Conservation (phyloP, 2,113 vertebrate genomes). For the Callocephalon fimbriatum region DNA sequence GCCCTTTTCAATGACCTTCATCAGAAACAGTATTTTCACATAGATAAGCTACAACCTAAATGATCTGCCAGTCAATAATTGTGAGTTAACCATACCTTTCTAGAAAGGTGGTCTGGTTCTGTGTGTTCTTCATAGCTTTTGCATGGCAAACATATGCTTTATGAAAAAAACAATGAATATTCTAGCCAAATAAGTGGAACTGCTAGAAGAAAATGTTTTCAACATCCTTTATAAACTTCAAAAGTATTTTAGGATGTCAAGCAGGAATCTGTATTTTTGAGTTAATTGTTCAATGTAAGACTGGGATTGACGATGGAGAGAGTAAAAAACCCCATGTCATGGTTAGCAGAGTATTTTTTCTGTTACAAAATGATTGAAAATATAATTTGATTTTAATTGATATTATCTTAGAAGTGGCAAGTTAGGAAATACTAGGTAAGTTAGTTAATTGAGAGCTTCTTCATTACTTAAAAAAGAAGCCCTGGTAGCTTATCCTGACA, state of each 20-base stretch:
- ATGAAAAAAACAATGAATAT: neutral
- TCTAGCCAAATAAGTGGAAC: neutral
- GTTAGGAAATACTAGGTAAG: neutral
- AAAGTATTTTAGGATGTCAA: neutral
- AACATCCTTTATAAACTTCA: neutral
- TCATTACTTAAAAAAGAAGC: neutral
- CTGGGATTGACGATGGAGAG: neutral
- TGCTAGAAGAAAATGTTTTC: neutral
- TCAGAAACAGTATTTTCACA: neutral
- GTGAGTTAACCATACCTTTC: neutral
- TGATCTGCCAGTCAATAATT: neutral
- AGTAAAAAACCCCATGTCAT: neutral
- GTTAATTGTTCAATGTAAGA: neutral
- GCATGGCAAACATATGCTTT: conserved; percentile 15
- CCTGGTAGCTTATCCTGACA: neutral
- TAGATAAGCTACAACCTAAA: neutral
- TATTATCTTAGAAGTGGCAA: neutral
- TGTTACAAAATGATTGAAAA: neutral
- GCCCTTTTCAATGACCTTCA: neutral
- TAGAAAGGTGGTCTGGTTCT: neutral
- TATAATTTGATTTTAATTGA: neutral
- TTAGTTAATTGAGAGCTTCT: neutral
- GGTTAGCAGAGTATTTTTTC: neutral
- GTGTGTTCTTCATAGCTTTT: conserved; percentile 2
- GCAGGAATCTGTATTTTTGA: neutral